Percentiles rank a stretch among this genome's conserved stretches.
Conservation (phyloP, 2,888 invertebrate species). For the Geophilus truncorum region DNA sequence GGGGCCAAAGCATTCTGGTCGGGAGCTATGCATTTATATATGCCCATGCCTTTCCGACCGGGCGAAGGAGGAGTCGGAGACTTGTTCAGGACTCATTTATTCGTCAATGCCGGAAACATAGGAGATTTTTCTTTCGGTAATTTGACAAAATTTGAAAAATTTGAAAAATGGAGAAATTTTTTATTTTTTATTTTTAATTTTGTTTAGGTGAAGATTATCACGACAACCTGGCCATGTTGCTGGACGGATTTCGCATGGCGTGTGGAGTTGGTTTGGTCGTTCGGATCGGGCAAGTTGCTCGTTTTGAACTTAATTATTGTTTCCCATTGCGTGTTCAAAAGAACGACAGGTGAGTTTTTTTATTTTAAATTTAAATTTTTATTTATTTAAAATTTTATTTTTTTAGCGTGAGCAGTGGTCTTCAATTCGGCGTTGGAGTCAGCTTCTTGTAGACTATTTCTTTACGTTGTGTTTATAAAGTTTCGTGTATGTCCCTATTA, state of each 20-base stretch:
- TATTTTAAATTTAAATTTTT: background rate
- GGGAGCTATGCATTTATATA: constrained; percentile 76
- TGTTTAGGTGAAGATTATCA: constrained; percentile 40
- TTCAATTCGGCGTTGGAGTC: constrained; percentile 79
- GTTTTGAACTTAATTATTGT: constrained; percentile 92
- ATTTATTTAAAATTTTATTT: background rate
- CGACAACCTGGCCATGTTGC: constrained; percentile 44
- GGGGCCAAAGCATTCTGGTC: constrained; percentile 73
- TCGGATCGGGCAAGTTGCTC: constrained; percentile 74
- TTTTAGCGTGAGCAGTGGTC: constrained; percentile 57
- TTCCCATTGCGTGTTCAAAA: constrained; percentile 64
- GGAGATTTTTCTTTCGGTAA: constrained; percentile 55
- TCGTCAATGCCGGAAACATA: constrained; percentile 82
- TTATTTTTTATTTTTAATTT: background rate
- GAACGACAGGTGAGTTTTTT: constrained; percentile 55
- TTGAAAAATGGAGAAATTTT: background rate
- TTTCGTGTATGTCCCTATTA: background rate
- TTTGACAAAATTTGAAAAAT: constrained; percentile 37
- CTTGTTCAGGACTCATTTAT: constrained; percentile 80
- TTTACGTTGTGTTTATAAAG: background rate
- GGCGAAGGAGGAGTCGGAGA: constrained; percentile 73
- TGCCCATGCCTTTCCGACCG: constrained; percentile 81
- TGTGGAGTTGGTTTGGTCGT: constrained; percentile 79
- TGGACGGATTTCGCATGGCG: constrained; percentile 57
- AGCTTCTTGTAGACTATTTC: constrained; percentile 64